Evolutionary conservation across 2,797 vertebrate species (phyloP), one percentile per base, ranked within the genome.

Genomic region (Sebastiscus albofasciatus): DNA sequence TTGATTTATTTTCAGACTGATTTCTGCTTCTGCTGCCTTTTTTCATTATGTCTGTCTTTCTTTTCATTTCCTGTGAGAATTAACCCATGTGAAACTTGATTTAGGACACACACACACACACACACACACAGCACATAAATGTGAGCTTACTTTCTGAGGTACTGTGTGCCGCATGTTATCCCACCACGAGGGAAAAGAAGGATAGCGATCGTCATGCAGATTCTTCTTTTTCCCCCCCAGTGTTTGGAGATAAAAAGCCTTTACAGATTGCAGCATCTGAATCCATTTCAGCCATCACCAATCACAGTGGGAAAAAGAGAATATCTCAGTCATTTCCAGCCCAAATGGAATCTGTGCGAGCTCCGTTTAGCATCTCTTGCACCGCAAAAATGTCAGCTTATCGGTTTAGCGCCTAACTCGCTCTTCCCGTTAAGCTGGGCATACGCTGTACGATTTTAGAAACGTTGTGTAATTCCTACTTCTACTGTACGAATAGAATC

Each of bases 11-110:
- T 87, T 83, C 77, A 80, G 24, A 75, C 61, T 71, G 67, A 59
- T 89, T 86, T 74, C 78, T 88, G 87, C 75, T 90, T 91, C 83
- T 89, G 87, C 77, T 86, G 67, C 87, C 66, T 81, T 80, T 84
- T 84, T 75, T 68, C 55, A 56, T 80, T 52, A 1, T 61, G 77
- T 75, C 62, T 56, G 6, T 72, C 36, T 31, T 61, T 46, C n/a
- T 20, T 76, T 62, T 64, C 1, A 61, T 88, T 89, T 86, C 83
- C 79, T 75, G 69, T 88, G 77, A 89, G 79, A 85, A 84, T 78
- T 79, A 89, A 80, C 84, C 81, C 81, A 83, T 82, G 75, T 81
- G 75, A 64, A 90, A 87, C 69, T 89, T 12, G 31, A 83, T 69
- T 77, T 71, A 72, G 64, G 65, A 83, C 69, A 39, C 36, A 36